Conservation (phyloP, 2,888 invertebrate species). For the Lutraria lutraria region DNA sequence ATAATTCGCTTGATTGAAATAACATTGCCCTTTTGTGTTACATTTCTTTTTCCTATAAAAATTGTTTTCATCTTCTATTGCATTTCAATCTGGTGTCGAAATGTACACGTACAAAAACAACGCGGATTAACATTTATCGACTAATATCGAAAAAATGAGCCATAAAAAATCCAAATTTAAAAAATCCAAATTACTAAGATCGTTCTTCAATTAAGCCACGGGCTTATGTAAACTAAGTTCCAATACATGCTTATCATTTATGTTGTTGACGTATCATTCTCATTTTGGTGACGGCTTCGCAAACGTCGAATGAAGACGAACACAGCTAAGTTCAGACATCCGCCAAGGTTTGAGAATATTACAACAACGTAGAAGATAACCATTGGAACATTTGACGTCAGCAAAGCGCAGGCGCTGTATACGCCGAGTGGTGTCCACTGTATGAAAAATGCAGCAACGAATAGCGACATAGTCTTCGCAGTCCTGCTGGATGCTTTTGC, state of each 20-base stretch:
- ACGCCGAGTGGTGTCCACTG: constrained; percentile 61
- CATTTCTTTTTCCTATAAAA: too few species aligned
- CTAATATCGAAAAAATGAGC: too few species aligned
- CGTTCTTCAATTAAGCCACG: too few species aligned
- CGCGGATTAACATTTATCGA: too few species aligned
- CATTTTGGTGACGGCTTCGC: not conserved
- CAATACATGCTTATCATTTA: not conserved
- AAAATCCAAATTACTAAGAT: too few species aligned
- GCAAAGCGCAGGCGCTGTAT: constrained; percentile 51
- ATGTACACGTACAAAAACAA: too few species aligned
- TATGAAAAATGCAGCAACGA: constrained; percentile 59
- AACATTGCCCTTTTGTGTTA: too few species aligned
- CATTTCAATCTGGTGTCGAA: too few species aligned
- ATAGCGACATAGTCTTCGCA: constrained; percentile 61
- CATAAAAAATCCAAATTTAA: too few species aligned
- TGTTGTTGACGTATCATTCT: not conserved
- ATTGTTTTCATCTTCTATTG: too few species aligned
- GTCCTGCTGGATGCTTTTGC: constrained; percentile 39
- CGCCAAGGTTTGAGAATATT: constrained; percentile 68
- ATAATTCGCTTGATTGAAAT: too few species aligned
- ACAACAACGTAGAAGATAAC: constrained; percentile 59
- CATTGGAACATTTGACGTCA: constrained; percentile 52
- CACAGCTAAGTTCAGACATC: constrained; percentile 23
- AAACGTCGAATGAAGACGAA: not conserved
- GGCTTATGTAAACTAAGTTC: not conserved